A percentile compares a stretch with the other conserved stretches of the same genome.
phyloP scores from a whole-genome alignment of 2,797 vertebrate species.

The Gadopsis marmoratus region DNA sequence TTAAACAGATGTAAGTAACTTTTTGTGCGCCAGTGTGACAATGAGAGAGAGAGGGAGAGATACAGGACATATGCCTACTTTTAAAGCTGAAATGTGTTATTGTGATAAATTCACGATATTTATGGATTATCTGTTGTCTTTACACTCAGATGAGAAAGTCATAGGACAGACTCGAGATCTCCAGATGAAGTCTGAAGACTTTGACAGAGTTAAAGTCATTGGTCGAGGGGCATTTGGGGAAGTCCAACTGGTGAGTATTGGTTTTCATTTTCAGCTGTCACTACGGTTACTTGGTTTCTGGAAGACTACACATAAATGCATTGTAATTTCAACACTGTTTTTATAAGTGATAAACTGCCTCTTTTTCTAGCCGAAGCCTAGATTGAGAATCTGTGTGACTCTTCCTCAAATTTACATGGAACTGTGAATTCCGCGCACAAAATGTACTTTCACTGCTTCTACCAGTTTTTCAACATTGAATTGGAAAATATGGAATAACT shows the following conservation, averaged over 20 bases:
- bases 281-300: background rate
- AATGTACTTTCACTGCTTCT: background rate
- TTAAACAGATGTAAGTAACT: conserved; percentile 95
- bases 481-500: background rate
- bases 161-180: conserved; percentile 91
- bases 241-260: conserved; percentile 94
- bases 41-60: background rate
- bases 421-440: background rate
- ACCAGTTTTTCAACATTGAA: no score
- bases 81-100: background rate
- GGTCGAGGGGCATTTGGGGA: conserved; percentile 98
- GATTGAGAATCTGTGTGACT: background rate
- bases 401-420: background rate
- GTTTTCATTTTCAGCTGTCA: background rate
- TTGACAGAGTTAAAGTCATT: conserved; percentile 98
- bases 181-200: conserved; percentile 98
- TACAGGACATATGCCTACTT: background rate
- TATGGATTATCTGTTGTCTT: conserved; percentile 2
- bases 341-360: background rate
- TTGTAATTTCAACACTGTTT: background rate
- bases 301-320: background rate
- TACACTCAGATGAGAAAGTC: conserved; percentile 91
- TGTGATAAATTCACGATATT: background rate
- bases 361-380: background rate
- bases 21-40: background rate